Evolutionary conservation across 2,113 vertebrate genomes (phyloP), one percentile per base, ranked within the genome.

Genomic region (Pachypanchax playfairii): DNA sequence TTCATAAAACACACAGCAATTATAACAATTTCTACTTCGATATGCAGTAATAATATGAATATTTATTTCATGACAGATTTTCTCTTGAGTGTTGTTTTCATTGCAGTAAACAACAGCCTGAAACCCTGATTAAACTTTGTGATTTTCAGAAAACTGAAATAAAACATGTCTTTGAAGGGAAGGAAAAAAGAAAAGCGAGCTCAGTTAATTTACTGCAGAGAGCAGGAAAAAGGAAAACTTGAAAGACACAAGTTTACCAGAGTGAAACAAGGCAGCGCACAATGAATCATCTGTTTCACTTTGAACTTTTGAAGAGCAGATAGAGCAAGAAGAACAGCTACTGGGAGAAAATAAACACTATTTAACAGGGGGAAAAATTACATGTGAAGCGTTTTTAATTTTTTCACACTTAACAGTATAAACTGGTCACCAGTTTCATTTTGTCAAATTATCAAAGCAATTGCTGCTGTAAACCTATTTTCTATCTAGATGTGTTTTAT

Each of bases 201-300:
- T 80, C 70, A 87, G 84, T 84, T 87, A 87, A 89, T 88, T 88
- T 80, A 81, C 70, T 67, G 79, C 72, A 75, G 71, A 80, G 68
- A 80, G 69, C 33, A 41, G 77, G 58, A 36, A 57, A 73, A 65
- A 58, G 51, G 36, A 52, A 56, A 85, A 79, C 64, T 84, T 88
- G 79, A 85, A 90, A 88, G 82, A 76, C 63, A 44, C 67, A 76
- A 75, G 70, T 89, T 85, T 87, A 82, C 73, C 64, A 64, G 60
- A 79, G 74, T 77, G 81, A 88, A 79, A 75, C 62, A 39, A 72
- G 68, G 75, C 72, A 55, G 81, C 80, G 77, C 69, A 63, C 69
- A 42, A 28, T 74, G 80, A 86, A 88, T 86, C 61, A 75, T 85
- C 67, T 49, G 51, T 79, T 75, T 71, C 51, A 65, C 77, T 82